Evolutionary conservation across 1,140 invertebrate species (phyloP), one percentile per base, ranked within the genome.

Genomic region (Dendrolimus kikuchii): DNA sequence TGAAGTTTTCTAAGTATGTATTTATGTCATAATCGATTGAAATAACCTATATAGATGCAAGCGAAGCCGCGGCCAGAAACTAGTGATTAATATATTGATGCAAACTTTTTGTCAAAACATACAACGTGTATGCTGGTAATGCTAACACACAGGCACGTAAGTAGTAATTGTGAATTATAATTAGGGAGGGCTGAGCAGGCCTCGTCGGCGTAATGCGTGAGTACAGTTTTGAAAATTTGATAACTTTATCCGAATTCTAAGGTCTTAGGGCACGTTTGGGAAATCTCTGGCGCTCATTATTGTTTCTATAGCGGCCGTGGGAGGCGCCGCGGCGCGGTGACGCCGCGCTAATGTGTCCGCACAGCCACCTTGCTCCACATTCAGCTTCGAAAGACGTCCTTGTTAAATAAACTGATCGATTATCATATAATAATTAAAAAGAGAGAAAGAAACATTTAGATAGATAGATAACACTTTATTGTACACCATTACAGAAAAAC

Each of bases 141-240:
- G 43, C 43, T 23, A 23, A 23, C 23, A 45, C 43, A 5, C 10
- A 8, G 6, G n/a, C 9, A 60, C 38, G 38, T 40, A 40, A 46
- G 51, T 66, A 55, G 65, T 74, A 71, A 78, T 76, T 77, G 74
- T 71, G 23, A 80, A 78, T 80, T 69, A 84, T 82, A 82, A 84
- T 81, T 81, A 84, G 62, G 56, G 23, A 49, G 52, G 44, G 44
- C 43, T 41, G 44, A 45, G 57, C 43, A 46, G 50, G 47, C 51
- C 51, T 62, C 65, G 60, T 64, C 51, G 57, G 66, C 59, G 57
- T 81, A 77, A 80, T 76, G 80, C 74, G 76, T 81, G 73, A 71
- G 23, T 60, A 64, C 76, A 74, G 79, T 79, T 81, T 79, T 85
- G 81, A 85, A 85, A 85, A 77, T 85, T 85, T 85, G 78, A 85